Evolutionary conservation across 2,113 vertebrate species (phyloP).

Genomic region (Rhagologus leucostigma): DNA sequence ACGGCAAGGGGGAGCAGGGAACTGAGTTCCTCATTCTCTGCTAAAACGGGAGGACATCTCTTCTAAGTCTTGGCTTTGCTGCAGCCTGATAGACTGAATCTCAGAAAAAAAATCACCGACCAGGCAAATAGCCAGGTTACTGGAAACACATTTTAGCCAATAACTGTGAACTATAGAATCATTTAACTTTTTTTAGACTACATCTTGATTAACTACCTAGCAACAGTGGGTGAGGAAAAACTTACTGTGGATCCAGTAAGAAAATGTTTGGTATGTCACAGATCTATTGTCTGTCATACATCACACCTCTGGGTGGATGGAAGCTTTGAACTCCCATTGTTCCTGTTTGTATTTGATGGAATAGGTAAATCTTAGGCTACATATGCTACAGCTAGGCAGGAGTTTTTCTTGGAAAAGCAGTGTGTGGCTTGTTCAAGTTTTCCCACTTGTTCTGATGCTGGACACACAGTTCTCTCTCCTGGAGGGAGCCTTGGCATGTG

Average conservation of each 20-base stretch:
- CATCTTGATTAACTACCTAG: conserved; percentile 20
- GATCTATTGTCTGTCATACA: neutral
- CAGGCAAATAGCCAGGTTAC: conserved; percentile 24
- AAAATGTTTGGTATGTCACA: neutral
- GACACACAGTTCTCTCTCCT: neutral
- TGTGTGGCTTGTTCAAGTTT: neutral
- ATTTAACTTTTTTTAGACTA: neutral
- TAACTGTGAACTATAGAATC: neutral
- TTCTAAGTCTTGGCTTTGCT: neutral
- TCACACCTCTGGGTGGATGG: neutral
- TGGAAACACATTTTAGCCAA: neutral
- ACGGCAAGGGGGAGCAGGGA: neutral
- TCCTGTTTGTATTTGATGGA: neutral
- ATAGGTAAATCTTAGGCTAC: neutral
- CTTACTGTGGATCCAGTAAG: neutral
- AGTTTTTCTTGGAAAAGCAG: neutral
- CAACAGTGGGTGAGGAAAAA: neutral
- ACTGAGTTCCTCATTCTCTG: neutral
- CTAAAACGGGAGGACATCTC: neutral
- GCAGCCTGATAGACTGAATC: neutral
- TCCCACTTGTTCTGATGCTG: neutral
- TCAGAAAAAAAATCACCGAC: neutral
- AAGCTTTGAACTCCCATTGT: neutral
- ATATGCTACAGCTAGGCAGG: neutral
- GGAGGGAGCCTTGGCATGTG: neutral